Conservation (phyloP, 2,113 vertebrate genomes). For the rabbit (Oryctolagus cuniculus) region mOryCun1.1 NC_091442.1:90167001-90167500, state of each 20-base stretch:
- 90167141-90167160: not conserved
- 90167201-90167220: constrained; percentile 3
- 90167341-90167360: not conserved
- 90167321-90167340: not conserved
- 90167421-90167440: not conserved
- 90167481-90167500: not conserved
- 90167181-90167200: constrained; percentile 26
- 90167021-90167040: not conserved
- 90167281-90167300: constrained; percentile 22
- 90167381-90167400: constrained; percentile 9
- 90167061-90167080: not conserved
- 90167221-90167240: constrained; percentile 50
- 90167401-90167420: not conserved
- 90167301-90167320: not conserved
- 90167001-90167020: not conserved
- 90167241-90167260: constrained; percentile 37
- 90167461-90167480: not conserved
- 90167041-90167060: not conserved
- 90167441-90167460: not conserved
- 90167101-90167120: not conserved
- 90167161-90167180: not conserved
- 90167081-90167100: not conserved
- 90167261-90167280: constrained; percentile 41
- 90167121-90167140: not conserved
- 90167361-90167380: not conserved